Conservation (phyloP, 2,797 vertebrate species). For the Austrolebias charrua region DNA sequence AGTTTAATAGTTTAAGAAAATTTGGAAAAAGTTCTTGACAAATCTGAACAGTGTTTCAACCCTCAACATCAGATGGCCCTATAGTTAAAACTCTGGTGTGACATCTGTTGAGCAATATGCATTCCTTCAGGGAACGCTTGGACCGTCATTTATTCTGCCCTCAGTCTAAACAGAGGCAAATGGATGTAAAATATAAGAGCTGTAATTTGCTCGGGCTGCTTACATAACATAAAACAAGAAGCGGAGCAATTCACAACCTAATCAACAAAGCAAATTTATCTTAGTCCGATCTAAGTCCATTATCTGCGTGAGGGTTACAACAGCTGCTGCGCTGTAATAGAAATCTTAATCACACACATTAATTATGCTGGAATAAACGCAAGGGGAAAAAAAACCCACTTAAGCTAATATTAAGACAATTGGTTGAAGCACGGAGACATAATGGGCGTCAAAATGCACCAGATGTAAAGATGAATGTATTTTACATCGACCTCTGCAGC, state of each 20-base stretch:
- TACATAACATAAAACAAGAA: slow-evolving; percentile 49
- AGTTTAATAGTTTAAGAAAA: too few species aligned
- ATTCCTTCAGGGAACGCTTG: too few species aligned
- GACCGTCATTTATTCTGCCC: not conserved
- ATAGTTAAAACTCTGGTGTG: too few species aligned
- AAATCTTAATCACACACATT: slow-evolving; percentile 83
- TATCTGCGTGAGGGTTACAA: slow-evolving; percentile 78
- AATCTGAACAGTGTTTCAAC: too few species aligned
- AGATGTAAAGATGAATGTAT: slow-evolving; percentile 42
- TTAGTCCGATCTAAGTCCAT: slow-evolving; percentile 78
- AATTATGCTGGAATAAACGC: slow-evolving; percentile 76
- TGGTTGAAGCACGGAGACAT: slow-evolving; percentile 67
- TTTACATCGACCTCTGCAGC: slow-evolving; percentile 28
- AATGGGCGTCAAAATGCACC: slow-evolving; percentile 50
- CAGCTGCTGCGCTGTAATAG: slow-evolving; percentile 80
- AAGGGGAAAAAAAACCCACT: slow-evolving; percentile 67
- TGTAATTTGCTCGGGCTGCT: slow-evolving; percentile 29
- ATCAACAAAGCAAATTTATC: slow-evolving; percentile 79
- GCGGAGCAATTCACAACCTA: slow-evolving; percentile 69
- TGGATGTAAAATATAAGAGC: slow-evolving; percentile 20
- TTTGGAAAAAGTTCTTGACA: too few species aligned
- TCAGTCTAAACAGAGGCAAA: slow-evolving; percentile 25
- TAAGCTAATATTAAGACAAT: slow-evolving; percentile 75
- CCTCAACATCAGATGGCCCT: too few species aligned
- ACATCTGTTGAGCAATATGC: too few species aligned